These are phyloP conservation scores for Oligia latruncula DNA, from an alignment of 2,888 invertebrate species.

Conservation along the genomic window DNA sequence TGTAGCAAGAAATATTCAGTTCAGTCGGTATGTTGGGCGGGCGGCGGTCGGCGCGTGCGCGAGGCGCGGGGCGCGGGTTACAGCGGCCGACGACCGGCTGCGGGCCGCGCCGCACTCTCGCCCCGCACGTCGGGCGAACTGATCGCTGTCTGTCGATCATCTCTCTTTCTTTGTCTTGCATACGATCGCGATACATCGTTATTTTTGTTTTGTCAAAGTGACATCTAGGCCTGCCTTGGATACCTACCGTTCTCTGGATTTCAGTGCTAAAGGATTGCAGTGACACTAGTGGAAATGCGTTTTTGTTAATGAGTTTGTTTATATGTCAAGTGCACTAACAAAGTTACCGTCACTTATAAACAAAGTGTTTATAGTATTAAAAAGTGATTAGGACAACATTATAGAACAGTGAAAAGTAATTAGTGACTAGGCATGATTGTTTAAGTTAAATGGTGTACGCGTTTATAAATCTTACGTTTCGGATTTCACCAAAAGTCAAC, in stretches of 20 bases:
- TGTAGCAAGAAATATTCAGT: conserved; percentile 81
- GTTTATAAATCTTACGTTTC: conserved; percentile 39
- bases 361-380: conserved; percentile 43
- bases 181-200: conserved; percentile 79
- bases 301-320: conserved; percentile 47
- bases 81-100: conserved; percentile 76
- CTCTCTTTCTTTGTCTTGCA: conserved; percentile 80
- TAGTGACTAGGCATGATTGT: conserved; percentile 50
- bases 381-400: conserved; percentile 31
- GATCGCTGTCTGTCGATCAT: conserved; percentile 68
- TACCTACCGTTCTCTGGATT: conserved; percentile 81
- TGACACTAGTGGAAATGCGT: conserved; percentile 78
- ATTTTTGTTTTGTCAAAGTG: conserved; percentile 80
- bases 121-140: conserved; percentile 78
- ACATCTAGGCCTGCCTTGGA: conserved; percentile 69
- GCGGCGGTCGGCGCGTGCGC: conserved; percentile 84
- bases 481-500: conserved; percentile 66
- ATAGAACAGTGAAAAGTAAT: conserved; percentile 31
- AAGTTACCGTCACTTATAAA: conserved; percentile 53
- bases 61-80: conserved; percentile 74
- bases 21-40: conserved; percentile 78
- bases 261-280: conserved; percentile 89
- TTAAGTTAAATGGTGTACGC: conserved; percentile 53
- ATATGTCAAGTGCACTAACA: conserved; percentile 55
- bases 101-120: conserved; percentile 82